phyloP scores from a whole-genome alignment of 2,888 invertebrate genomes.

The Pollenia amentaria region DNA sequence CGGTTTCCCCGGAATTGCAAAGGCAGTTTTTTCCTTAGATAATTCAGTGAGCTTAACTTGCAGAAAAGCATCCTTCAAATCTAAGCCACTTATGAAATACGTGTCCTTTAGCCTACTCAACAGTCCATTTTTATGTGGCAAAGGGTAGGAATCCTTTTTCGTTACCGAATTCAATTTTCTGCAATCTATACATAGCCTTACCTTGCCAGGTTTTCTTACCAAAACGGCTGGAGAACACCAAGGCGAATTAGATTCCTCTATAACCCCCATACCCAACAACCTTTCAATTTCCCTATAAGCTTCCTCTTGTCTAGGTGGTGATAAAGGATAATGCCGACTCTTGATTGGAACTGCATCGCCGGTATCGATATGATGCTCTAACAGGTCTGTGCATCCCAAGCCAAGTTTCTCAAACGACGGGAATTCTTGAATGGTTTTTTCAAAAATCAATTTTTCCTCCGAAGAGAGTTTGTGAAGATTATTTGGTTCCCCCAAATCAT shows the following conservation, averaged over 20 bases:
- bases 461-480: too few species aligned
- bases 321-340: not conserved
- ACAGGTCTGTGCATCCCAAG: not conserved
- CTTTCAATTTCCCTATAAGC: conserved; percentile 19
- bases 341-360: not conserved
- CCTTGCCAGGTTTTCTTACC: not conserved
- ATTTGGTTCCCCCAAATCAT: not conserved
- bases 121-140: too few species aligned
- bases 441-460: not conserved
- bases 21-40: not conserved
- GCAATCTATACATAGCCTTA: not conserved
- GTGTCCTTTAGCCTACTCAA: too few species aligned
- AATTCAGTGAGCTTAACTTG: not conserved
- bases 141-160: too few species aligned
- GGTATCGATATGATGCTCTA: not conserved
- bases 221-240: not conserved
- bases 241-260: conserved; percentile 38
- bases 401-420: not conserved
- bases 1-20: not conserved
- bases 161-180: too few species aligned
- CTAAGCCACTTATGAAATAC: not conserved
- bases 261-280: not conserved
- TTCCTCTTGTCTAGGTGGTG: conserved; percentile 9
- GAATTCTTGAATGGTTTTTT: not conserved
- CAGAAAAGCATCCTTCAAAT: not conserved